Conservation (phyloP, 2,797 vertebrate species). For the Poecilia gillii region DNA sequence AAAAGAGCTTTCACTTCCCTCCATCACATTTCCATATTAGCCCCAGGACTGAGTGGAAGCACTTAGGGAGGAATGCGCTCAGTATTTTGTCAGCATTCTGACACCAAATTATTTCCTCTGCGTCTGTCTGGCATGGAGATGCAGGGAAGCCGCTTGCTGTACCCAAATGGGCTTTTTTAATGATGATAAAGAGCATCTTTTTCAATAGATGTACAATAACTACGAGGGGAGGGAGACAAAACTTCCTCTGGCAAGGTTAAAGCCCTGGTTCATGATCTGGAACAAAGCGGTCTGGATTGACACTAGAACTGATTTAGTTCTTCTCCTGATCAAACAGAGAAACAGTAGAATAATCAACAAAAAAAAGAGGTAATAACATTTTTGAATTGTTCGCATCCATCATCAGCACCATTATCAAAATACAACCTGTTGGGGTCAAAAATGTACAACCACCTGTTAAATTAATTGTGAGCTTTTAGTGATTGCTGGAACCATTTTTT, state of each 20-base stretch:
- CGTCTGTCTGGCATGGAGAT: slow-evolving; percentile 28
- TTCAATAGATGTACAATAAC: slow-evolving; percentile 5
- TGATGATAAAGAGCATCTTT: slow-evolving; percentile 17
- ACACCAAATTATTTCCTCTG: slow-evolving; percentile 51
- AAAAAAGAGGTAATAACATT: background rate
- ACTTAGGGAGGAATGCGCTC: slow-evolving; percentile 32
- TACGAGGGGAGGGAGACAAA: background rate
- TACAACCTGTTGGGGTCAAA: background rate
- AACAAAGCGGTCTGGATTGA: background rate
- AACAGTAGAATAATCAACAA: background rate
- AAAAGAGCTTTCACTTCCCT: slow-evolving; percentile 32
- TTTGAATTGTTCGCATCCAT: background rate
- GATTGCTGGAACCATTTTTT: background rate
- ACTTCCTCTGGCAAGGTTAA: slow-evolving; percentile 2
- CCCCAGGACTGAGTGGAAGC: slow-evolving; percentile 36
- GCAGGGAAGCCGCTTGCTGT: slow-evolving; percentile 22
- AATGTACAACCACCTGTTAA: background rate
- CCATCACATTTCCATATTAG: slow-evolving; percentile 44
- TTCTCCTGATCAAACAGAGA: background rate
- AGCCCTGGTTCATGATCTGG: background rate
- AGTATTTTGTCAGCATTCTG: slow-evolving; percentile 38
- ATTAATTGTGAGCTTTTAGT: background rate
- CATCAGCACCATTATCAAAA: background rate
- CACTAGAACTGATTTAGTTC: background rate
- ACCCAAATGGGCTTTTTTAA: slow-evolving; percentile 23